Percentiles rank a stretch among this genome's conserved stretches.
Evolutionary conservation across 2,113 vertebrate species (phyloP).

Genomic region (Caranx melampygus): DNA sequence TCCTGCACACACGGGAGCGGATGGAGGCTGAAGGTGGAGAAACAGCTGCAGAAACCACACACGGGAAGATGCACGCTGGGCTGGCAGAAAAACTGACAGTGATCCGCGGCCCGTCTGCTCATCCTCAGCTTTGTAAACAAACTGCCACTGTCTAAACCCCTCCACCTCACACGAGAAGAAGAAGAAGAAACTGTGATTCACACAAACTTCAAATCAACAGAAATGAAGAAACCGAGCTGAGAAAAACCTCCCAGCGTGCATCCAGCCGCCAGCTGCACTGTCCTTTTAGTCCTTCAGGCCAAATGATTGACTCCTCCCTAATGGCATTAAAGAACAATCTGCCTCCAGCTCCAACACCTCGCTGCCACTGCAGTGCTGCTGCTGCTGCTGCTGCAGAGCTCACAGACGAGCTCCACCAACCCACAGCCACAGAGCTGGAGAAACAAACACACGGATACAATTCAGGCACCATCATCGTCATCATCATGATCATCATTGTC

Average conservation of each 20-base stretch:
- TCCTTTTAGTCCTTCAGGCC: constrained; percentile 45
- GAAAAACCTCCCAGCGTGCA: constrained; percentile 29
- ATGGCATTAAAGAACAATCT: constrained; percentile 70
- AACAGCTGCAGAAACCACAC: constrained; percentile 59
- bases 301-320: constrained; percentile 48
- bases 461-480: constrained; percentile 56
- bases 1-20: constrained; percentile 37
- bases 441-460: constrained; percentile 45
- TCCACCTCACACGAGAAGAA: background rate
- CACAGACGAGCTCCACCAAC: constrained; percentile 38
- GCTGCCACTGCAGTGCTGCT: constrained; percentile 79
- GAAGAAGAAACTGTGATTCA: background rate
- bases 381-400: constrained; percentile 76
- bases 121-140: constrained; percentile 27
- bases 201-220: background rate
- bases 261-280: constrained; percentile 33
- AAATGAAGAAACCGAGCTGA: background rate
- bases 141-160: constrained; percentile 5
- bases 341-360: constrained; percentile 58
- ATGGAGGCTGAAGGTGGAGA: constrained; percentile 32
- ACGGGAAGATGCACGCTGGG: constrained; percentile 20
- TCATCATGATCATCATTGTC: constrained; percentile 56
- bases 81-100: constrained; percentile 33
- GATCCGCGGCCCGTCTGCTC: background rate
- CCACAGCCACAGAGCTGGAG: constrained; percentile 39